Evolutionary conservation across 2,888 invertebrate genomes (phyloP).

Genomic region (Dusona sp.): DNA sequence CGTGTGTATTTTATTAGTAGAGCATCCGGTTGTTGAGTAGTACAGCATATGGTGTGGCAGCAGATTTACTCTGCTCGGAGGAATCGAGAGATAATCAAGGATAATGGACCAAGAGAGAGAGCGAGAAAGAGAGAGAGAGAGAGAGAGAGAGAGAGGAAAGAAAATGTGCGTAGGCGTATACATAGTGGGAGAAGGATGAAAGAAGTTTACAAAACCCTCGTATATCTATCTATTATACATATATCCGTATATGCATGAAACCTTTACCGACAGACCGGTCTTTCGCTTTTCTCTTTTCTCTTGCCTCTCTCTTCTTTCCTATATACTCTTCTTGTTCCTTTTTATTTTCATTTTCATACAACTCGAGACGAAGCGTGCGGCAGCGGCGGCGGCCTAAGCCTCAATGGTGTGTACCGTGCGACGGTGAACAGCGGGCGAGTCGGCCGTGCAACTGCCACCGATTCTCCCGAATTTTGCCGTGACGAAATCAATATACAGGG

Average conservation of each 20-base stretch:
- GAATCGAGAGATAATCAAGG: too few species aligned
- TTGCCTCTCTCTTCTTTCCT: neutral
- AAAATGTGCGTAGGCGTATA: constrained; percentile 21
- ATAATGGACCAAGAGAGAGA: too few species aligned
- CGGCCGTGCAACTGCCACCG: neutral
- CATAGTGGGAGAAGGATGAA: neutral
- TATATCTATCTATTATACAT: too few species aligned
- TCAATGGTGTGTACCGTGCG: neutral
- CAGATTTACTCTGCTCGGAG: neutral
- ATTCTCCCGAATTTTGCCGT: neutral
- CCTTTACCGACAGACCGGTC: constrained; percentile 30
- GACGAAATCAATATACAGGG: neutral
- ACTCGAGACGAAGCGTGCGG: neutral
- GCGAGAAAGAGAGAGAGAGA: neutral
- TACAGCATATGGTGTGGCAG: too few species aligned
- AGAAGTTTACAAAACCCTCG: neutral
- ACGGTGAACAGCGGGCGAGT: neutral
- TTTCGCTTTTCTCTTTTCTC: neutral
- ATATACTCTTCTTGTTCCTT: neutral
- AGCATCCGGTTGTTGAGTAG: constrained; percentile 32
- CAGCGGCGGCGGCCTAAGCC: neutral
- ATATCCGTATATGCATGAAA: constrained; percentile 1
- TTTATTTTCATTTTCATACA: neutral
- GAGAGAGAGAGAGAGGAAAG: neutral
- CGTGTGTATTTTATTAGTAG: constrained; percentile 29